Evolutionary conservation across 2,797 vertebrate species (phyloP), one percentile per base, ranked within the genome.

Genomic region (Cyclopterus lumpus): DNA sequence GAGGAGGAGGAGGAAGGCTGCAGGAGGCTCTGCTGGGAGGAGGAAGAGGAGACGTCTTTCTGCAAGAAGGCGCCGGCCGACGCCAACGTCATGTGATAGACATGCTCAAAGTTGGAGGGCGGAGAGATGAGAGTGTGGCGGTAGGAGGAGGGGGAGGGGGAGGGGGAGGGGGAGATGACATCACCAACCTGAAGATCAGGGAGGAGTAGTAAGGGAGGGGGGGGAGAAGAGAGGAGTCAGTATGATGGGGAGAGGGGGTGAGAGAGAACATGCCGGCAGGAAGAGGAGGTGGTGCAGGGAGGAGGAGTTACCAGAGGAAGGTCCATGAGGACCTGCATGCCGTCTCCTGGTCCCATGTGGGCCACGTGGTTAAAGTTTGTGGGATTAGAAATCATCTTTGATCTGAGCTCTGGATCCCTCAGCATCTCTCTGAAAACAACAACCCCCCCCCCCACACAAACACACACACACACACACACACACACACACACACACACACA

Each of bases 341-440:
- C 98, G 10, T 99, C 98, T 73, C 98, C 98, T 1, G 98, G 98
- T 87, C 98, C 98, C 98, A 99, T 99, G 90, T 99, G 98, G 60
- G 97, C 98, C 85, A 99, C 98, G 0, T 99, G 98, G 93, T 99
- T 99, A 86, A 99, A 99, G 95, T 99, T 99, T 0, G 95, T 99
- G 0, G 98, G 98, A 79, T 98, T 97, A 65, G 98, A 99, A 75
- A 99, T 99, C 96, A 99, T 97, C 87, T 93, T 97, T 22, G 98
- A 99, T 67, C 98, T 87, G 80, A 98, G 86, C 84, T 98, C 98
- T 0, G 98, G 98, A 80, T 99, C 98, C 92, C 96, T 90, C 20
- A 99, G 95, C 98, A 99, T 99, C 90, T 99, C 98, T 85, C 98
- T 99, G 86, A 1, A 26, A 24, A 71, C 15, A 68, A n/a, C n/a